Evolutionary conservation across 2,888 invertebrate species (phyloP), one percentile per base, ranked within the genome.

Genomic region (Physocephala rufipes): DNA sequence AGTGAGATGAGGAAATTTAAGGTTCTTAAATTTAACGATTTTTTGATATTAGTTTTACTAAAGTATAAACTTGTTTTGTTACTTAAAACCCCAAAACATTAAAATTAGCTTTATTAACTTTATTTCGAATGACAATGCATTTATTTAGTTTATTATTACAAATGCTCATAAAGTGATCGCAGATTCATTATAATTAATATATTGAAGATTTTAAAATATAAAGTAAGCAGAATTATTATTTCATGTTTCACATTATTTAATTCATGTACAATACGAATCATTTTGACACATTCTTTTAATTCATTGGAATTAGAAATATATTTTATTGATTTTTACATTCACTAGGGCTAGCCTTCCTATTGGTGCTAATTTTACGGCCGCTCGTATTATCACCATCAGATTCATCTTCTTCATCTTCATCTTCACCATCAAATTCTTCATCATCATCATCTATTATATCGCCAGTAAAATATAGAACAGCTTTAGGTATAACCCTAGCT

Each of bases 401-500:
- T 49, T 87, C 84, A 12, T 83, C 75, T 51, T 87, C 86, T n/a
- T 85, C 79, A 58, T 84, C 82, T 13, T 89, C 89, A 61, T 90
- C 89, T 76, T 90, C 90, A 74, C 90, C 91, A 74, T 91, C 91
- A 26, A 88, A 87, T 45, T 87, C 86, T 2, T 87, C 91, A 73
- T 93, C 93, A 71, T 94, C 94, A 71, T 94, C 94, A 80, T 93
- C 93, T 65, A 93, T 89, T 43, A 90, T 90, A 86, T 94, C 94
- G 82, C 99, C 99, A 73, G 99, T 99, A 87, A 92, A 99, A 84
- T 95, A 97, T 64, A 99, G 90, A 68, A 98, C 95, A 71, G 99
- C 99, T 84, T 96, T 92, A n/a, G 99, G 97, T 75, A 99, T 93
- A 77, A 99, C 93, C 77, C 97, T 91, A 87, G 99, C 98, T 79